Conservation (phyloP, 2,888 invertebrate species). For the Thysanoteuthis rhombus region DNA sequence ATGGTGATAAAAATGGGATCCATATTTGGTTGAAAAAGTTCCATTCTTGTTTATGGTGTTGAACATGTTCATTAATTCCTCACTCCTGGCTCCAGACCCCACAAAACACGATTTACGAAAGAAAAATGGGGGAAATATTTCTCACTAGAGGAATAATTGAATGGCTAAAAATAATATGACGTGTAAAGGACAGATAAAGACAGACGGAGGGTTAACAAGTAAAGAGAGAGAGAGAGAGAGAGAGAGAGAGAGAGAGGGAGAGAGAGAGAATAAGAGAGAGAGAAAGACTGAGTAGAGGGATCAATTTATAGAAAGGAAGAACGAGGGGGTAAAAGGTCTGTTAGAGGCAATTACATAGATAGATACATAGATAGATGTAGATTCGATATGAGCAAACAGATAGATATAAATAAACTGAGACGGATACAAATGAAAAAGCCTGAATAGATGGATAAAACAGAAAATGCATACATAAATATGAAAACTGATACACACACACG, state of each 20-base stretch:
- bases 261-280: too few relatives aligned
- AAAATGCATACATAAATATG: too few relatives aligned
- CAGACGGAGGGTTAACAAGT: background rate
- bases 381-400: too few relatives aligned
- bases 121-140: background rate
- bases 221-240: background rate
- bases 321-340: too few relatives aligned
- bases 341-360: too few relatives aligned
- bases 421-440: too few relatives aligned
- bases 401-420: too few relatives aligned
- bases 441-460: too few relatives aligned
- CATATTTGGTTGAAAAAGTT: background rate
- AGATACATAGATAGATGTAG: too few relatives aligned
- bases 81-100: background rate
- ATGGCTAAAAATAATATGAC: background rate
- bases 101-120: background rate
- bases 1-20: background rate
- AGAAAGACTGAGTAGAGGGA: too few relatives aligned
- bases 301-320: too few relatives aligned
- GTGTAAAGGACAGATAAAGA: background rate
- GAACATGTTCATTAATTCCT: background rate
- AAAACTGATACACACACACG: too few relatives aligned
- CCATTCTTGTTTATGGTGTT: background rate
- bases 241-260: background rate
- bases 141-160: background rate